These are phyloP conservation scores for Melospiza melodia DNA, from an alignment of 2,113 vertebrate genomes.

Conservation along the genomic window DNA sequence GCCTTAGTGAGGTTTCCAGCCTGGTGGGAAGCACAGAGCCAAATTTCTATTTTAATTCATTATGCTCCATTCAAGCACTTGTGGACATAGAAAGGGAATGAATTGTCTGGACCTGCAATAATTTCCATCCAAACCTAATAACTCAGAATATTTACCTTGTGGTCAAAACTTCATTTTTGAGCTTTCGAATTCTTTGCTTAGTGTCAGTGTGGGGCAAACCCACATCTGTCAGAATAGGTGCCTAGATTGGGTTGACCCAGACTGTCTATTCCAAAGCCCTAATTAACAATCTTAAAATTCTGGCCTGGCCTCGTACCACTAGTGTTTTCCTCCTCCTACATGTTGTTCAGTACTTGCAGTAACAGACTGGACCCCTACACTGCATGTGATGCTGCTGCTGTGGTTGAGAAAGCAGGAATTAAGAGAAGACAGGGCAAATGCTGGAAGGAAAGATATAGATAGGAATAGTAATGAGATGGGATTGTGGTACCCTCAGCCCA, in stretches of 20 bases:
- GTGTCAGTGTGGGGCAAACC: neutral
- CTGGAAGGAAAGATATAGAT: neutral
- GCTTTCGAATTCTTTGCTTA: neutral
- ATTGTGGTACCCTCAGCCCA: neutral
- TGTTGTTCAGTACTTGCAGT: neutral
- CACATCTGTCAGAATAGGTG: neutral
- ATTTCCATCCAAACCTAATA: slow-evolving; percentile 1
- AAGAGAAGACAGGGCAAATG: neutral
- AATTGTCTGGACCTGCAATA: slow-evolving; percentile 17
- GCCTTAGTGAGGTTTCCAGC: neutral
- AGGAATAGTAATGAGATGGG: neutral
- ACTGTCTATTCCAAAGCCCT: slow-evolving; percentile 26
- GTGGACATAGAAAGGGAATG: neutral
- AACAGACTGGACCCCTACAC: neutral
- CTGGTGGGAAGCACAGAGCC: neutral
- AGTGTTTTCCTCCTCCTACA: neutral
- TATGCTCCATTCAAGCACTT: neutral
- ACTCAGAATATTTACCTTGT: neutral
- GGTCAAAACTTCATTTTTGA: slow-evolving; percentile 20
- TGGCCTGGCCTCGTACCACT: neutral
- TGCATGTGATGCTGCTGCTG: neutral
- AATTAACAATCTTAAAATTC: slow-evolving; percentile 24
- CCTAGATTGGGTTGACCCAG: neutral
- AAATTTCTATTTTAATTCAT: neutral
- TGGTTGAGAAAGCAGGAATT: neutral